A percentile compares a stretch with the other conserved stretches of the same genome.
These are phyloP conservation scores for Drosophila navojoa DNA, from an alignment of 1,140 invertebrate genomes.

Conservation along the genomic window DNA sequence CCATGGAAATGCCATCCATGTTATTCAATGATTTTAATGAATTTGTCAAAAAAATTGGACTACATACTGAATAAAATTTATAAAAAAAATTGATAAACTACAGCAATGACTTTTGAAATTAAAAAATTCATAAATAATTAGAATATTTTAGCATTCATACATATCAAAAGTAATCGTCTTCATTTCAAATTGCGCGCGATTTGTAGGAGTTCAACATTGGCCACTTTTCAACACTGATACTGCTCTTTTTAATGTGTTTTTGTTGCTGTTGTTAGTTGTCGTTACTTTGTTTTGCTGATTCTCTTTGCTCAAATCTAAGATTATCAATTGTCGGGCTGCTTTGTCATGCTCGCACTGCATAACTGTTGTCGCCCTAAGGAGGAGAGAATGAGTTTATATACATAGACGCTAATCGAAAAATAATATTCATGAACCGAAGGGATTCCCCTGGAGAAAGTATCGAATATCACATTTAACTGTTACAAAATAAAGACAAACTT, in stretches of 20 bases:
- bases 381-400: neutral
- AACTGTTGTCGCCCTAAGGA: conserved; percentile 4
- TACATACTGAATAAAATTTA: conserved; percentile 15
- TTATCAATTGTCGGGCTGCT: conserved; percentile 17
- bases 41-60: conserved; percentile 58
- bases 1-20: conserved; percentile 90
- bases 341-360: conserved; percentile 23
- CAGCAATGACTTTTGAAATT: neutral
- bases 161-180: no score
- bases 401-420: neutral
- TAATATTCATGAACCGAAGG: neutral
- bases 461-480: neutral
- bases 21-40: conserved; percentile 87
- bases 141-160: no score
- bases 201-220: neutral
- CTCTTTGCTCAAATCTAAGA: neutral
- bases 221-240: conserved; percentile 9
- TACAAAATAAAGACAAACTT: neutral
- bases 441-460: neutral
- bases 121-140: no score
- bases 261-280: neutral
- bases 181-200: conserved; percentile 3
- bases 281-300: neutral
- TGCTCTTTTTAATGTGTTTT: conserved; percentile 4
- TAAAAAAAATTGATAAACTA: conserved; percentile 6